These are phyloP conservation scores for Mesorhabditis spiculigera DNA, from an alignment of 2,888 invertebrate genomes.

Conservation along the genomic window DNA sequence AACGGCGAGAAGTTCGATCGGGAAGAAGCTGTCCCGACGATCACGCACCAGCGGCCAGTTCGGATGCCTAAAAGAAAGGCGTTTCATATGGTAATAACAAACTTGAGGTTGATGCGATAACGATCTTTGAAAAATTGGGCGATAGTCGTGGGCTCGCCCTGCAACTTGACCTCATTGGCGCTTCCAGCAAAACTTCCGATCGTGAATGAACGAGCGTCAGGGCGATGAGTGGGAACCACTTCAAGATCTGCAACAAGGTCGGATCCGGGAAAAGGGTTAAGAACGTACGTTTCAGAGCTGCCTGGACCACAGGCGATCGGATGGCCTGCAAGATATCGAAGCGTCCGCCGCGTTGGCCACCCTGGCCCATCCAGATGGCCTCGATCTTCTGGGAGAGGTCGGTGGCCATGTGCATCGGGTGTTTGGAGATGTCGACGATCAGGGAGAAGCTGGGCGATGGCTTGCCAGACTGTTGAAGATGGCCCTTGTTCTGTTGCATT, in stretches of 20 bases:
- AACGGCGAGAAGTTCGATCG: neutral
- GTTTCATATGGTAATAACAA: neutral
- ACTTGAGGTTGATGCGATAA: neutral
- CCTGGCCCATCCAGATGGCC: neutral
- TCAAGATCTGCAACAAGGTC: conserved; percentile 3
- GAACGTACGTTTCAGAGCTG: neutral
- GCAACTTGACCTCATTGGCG: neutral
- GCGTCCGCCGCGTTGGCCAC: neutral
- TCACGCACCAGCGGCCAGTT: neutral
- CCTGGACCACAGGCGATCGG: neutral
- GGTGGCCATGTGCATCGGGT: neutral
- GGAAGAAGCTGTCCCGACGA: neutral
- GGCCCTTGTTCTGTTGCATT: too few species aligned
- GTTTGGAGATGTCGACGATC: neutral
- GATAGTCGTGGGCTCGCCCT: neutral
- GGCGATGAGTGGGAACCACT: neutral
- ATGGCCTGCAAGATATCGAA: neutral
- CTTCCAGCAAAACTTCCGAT: neutral
- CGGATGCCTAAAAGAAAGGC: neutral
- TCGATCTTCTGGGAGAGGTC: neutral
- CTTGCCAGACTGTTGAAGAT: too few species aligned
- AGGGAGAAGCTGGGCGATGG: too few species aligned
- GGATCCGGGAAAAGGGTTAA: neutral
- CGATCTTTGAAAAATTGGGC: neutral
- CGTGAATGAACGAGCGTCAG: conserved; percentile 5